A percentile compares a stretch with the other conserved stretches of the same genome.
Evolutionary conservation across 2,888 invertebrate species (phyloP).

Genomic region (Leuctra nigra): DNA sequence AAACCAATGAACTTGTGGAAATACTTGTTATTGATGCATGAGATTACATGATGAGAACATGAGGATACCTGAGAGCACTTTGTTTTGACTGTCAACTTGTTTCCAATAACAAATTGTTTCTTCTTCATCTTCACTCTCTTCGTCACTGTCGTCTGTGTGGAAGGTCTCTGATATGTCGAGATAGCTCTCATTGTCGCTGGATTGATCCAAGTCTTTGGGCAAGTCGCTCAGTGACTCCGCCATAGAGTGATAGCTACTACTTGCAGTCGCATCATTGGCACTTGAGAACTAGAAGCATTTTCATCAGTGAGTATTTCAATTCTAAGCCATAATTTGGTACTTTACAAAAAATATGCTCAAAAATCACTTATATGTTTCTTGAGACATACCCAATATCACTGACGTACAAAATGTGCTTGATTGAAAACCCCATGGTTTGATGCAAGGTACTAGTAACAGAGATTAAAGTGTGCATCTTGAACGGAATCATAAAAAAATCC

Average conservation of each 20-base stretch:
- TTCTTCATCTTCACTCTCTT: neutral
- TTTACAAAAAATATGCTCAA: too few species aligned
- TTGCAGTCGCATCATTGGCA: slow-evolving; percentile 27
- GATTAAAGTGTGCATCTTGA: too few species aligned
- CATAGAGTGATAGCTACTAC: slow-evolving; percentile 29
- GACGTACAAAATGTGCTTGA: too few species aligned
- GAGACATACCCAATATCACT: too few species aligned
- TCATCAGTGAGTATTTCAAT: neutral
- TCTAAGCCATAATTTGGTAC: neutral
- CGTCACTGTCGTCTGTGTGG: slow-evolving; percentile 18
- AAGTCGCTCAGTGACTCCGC: slow-evolving; percentile 24
- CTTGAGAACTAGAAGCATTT: slow-evolving; percentile 23
- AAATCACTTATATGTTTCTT: too few species aligned
- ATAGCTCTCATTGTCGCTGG: slow-evolving; percentile 22
- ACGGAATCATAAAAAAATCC: too few species aligned
- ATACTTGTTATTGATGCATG: neutral
- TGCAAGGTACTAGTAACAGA: too few species aligned
- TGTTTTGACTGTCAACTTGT: too few species aligned
- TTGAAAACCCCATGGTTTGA: too few species aligned
- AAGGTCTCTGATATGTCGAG: slow-evolving; percentile 24
- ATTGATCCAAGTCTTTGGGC: slow-evolving; percentile 7
- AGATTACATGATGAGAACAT: too few species aligned
- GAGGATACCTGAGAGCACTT: too few species aligned
- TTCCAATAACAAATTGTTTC: neutral
- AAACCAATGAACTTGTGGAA: neutral